Conservation (phyloP, 2,797 vertebrate species). For the Selene dorsalis region DNA sequence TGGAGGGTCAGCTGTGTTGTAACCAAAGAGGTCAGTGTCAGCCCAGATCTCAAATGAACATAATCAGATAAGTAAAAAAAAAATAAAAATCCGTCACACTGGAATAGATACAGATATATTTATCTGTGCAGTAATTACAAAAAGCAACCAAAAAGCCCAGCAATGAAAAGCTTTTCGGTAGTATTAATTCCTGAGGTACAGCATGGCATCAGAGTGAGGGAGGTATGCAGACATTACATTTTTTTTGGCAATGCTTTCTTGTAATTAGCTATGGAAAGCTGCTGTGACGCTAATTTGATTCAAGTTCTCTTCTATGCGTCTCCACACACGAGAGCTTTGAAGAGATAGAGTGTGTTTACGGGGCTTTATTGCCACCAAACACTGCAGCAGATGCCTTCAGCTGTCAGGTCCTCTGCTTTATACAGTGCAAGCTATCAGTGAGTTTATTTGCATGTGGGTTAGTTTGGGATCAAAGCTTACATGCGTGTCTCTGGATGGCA, state of each 20-base stretch:
- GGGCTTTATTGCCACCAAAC: slow-evolving; percentile 41
- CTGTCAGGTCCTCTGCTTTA: slow-evolving; percentile 9
- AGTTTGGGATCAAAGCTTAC: slow-evolving; percentile 12
- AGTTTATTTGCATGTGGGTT: slow-evolving; percentile 13
- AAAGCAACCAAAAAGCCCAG: neutral
- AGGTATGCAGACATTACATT: neutral
- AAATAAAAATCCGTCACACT: slow-evolving; percentile 13
- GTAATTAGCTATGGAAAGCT: slow-evolving; percentile 48
- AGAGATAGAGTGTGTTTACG: slow-evolving; percentile 31
- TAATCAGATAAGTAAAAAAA: slow-evolving; percentile 31
- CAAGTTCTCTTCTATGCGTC: slow-evolving; percentile 20
- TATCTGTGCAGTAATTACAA: slow-evolving; percentile 24
- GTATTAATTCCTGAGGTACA: slow-evolving; percentile 4
- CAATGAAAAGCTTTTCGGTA: slow-evolving; percentile 5
- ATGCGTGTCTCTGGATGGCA: slow-evolving; percentile 1
- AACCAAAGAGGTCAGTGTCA: slow-evolving; percentile 47
- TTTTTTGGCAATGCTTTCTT: neutral
- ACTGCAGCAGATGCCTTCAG: slow-evolving; percentile 40
- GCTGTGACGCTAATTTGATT: slow-evolving; percentile 44
- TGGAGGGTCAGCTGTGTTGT: slow-evolving; percentile 55
- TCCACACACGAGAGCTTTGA: slow-evolving; percentile 7
- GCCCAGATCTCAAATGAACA: slow-evolving; percentile 44
- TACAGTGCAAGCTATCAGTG: slow-evolving; percentile 10
- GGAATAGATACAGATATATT: slow-evolving; percentile 21
- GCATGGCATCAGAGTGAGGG: neutral